These are phyloP conservation scores for Festucalex cinctus DNA, from an alignment of 2,113 vertebrate genomes.

Conservation along the genomic window DNA sequence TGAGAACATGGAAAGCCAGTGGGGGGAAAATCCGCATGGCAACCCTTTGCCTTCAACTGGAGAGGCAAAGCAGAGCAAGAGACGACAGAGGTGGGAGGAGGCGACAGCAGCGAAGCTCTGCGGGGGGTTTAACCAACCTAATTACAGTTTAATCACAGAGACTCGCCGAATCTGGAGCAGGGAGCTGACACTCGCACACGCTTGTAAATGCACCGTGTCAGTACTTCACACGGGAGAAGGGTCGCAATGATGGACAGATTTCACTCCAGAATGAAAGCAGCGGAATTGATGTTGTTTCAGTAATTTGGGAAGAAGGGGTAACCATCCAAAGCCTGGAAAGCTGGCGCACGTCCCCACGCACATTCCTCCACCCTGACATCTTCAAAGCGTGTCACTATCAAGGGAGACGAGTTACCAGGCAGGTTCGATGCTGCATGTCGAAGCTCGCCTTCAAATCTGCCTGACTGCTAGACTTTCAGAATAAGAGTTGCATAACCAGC, in stretches of 20 bases:
- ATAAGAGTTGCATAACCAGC: constrained; percentile 25
- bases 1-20: constrained; percentile 1
- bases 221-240: constrained; percentile 46
- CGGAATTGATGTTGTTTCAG: constrained; percentile 46
- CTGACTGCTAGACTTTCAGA: constrained; percentile 36
- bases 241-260: constrained; percentile 60
- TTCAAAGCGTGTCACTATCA: constrained; percentile 54
- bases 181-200: constrained; percentile 30
- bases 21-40: constrained; percentile 28
- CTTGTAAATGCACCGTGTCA: constrained; percentile 34
- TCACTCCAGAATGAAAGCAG: constrained; percentile 26
- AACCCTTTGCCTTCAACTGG: constrained; percentile 22
- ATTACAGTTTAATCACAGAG: constrained; percentile 76
- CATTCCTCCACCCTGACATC: constrained; percentile 20
- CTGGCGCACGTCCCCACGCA: constrained; percentile 34
- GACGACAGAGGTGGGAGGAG: constrained; percentile 41
- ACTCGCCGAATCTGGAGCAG: constrained; percentile 63
- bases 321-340: constrained; percentile 45
- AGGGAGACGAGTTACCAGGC: constrained; percentile 28
- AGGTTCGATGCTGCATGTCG: constrained; percentile 36
- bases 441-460: constrained; percentile 24
- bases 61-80: constrained; percentile 33
- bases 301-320: constrained; percentile 53
- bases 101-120: constrained; percentile 60
- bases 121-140: constrained; percentile 73